Percentiles rank a stretch among this genome's conserved stretches.
Conservation (phyloP, 2,888 invertebrate species). For the Blera fallax region DNA sequence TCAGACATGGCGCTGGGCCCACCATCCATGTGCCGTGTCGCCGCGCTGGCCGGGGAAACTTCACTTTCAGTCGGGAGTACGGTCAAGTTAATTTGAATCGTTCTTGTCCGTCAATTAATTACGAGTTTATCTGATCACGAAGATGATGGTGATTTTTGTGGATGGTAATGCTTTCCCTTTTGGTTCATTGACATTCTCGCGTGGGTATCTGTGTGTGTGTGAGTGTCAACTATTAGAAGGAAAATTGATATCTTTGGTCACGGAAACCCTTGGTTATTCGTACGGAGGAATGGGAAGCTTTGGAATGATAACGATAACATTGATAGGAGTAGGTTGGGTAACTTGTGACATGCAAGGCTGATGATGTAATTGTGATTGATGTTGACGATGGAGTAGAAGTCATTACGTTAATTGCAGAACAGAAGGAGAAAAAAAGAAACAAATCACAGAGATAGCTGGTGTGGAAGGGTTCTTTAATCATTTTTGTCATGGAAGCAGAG, state of each 20-base stretch:
- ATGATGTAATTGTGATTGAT: conserved; percentile 72
- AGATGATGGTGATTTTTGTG: conserved; percentile 48
- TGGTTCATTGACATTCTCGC: conserved; percentile 3
- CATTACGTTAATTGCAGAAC: conserved; percentile 60
- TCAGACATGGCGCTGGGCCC: conserved; percentile 43
- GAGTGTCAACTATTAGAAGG: background rate
- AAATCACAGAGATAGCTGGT: conserved; percentile 7
- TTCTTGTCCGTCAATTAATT: conserved; percentile 61
- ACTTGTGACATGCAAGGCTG: conserved; percentile 58
- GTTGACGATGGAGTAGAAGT: conserved; percentile 51
- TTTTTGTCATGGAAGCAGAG: conserved; percentile 55
- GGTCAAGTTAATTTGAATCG: conserved; percentile 63
- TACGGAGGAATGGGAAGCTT: conserved; percentile 9
- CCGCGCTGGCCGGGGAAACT: conserved; percentile 9
- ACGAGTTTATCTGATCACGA: conserved; percentile 39
- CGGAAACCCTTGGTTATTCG: conserved; percentile 25
- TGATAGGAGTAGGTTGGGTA: conserved; percentile 47
- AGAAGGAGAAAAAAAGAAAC: background rate
- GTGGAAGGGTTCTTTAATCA: conserved; percentile 48
- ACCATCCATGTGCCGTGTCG: conserved; percentile 11
- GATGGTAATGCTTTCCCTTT: conserved; percentile 4
- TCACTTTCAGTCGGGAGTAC: conserved; percentile 13
- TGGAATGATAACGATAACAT: conserved; percentile 52
- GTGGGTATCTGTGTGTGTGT: background rate
- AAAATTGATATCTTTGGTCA: conserved; percentile 68